Conservation (phyloP, 2,797 vertebrate genomes). For the Remorina albescens region DNA sequence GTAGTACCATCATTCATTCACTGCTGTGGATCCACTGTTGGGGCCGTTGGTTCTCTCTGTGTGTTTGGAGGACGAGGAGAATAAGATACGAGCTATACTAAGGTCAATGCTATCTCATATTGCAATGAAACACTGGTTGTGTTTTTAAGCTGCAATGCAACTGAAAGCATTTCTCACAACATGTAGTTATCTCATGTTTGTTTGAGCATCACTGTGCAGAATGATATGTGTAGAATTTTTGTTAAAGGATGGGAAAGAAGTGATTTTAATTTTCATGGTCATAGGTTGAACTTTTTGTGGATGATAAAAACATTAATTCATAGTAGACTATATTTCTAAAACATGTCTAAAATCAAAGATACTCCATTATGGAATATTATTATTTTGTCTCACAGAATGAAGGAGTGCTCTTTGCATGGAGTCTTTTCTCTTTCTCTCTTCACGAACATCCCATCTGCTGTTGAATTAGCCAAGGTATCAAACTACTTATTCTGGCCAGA, state of each 20-base stretch:
- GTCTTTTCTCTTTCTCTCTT: conserved; percentile 89
- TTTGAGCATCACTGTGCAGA: not conserved
- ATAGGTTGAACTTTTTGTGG: not conserved
- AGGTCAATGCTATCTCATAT: conserved; percentile 67
- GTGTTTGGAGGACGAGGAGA: conserved; percentile 86
- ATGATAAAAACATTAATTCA: not conserved
- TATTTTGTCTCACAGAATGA: conserved; percentile 84
- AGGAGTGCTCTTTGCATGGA: conserved; percentile 89
- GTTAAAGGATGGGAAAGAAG: too few relatives aligned
- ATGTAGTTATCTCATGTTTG: too few relatives aligned
- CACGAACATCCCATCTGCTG: conserved; percentile 88
- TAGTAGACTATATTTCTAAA: not conserved
- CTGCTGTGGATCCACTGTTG: conserved; percentile 78
- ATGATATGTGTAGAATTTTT: not conserved
- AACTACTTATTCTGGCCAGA: not conserved
- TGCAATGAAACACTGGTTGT: not conserved
- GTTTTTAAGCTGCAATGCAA: not conserved
- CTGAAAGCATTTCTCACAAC: not conserved
- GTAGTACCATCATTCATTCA: conserved; percentile 87
- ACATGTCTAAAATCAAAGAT: too few relatives aligned
- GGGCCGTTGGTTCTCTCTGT: conserved; percentile 86
- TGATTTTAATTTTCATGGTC: not conserved
- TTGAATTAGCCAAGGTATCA: conserved; percentile 91
- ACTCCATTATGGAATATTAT: not conserved
- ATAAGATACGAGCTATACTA: conserved; percentile 83